Percentiles rank a stretch among this genome's conserved stretches.
phyloP scores from a whole-genome alignment of 2,113 vertebrate genomes.

The Arvicanthis niloticus region DNA sequence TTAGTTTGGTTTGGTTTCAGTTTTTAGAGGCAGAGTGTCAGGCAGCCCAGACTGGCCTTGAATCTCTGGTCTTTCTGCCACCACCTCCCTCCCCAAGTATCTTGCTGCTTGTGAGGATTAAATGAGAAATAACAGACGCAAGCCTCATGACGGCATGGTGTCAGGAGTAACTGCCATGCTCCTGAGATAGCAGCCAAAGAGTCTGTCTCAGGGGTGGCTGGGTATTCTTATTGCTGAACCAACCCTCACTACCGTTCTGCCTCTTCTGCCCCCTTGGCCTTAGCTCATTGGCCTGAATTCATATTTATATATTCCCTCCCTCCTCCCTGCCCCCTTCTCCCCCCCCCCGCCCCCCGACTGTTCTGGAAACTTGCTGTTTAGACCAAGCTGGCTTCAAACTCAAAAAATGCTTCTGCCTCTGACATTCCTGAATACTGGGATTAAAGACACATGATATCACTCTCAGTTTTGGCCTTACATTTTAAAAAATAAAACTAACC shows the following conservation, averaged over 20 bases:
- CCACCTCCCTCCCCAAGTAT: background rate
- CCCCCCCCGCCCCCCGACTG: fast-evolving
- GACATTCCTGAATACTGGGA: background rate
- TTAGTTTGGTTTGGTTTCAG: background rate
- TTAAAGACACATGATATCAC: background rate
- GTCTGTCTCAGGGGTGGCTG: fast-evolving
- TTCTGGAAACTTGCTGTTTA: background rate
- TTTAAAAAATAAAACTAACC: background rate
- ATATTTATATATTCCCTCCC: too few relatives aligned
- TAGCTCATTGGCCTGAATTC: background rate
- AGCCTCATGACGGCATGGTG: background rate
- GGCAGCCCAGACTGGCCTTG: background rate
- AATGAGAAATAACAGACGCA: fast-evolving
- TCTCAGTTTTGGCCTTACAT: background rate
- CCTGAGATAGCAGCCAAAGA: fast-evolving
- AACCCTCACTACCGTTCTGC: fast-evolving
- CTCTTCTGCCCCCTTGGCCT: background rate
- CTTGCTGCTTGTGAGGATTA: background rate
- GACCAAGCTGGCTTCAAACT: background rate
- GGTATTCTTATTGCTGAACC: background rate
- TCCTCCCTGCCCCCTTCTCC: too few relatives aligned
- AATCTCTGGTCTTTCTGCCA: background rate
- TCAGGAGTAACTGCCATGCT: fast-evolving
- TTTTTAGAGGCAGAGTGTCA: background rate
- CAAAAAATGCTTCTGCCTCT: background rate